A percentile compares a stretch with the other conserved stretches of the same genome.
These are phyloP conservation scores for Philaethria dido DNA, from an alignment of 2,888 invertebrate genomes.

Conservation along the genomic window DNA sequence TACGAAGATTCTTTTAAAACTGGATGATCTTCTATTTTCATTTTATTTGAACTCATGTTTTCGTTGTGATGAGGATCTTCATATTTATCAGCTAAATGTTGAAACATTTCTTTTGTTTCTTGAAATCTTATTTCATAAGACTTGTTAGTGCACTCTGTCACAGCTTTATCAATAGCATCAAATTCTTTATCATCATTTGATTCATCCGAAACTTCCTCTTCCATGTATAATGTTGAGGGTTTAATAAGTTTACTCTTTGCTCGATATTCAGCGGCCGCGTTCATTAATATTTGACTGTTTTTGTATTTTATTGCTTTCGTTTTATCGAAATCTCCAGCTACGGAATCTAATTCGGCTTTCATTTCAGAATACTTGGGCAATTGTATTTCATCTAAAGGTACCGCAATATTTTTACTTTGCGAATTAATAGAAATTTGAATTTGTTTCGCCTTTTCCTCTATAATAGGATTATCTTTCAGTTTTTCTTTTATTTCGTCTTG, in stretches of 20 bases:
- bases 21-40: slow-evolving; percentile 52
- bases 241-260: slow-evolving; percentile 30
- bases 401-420: slow-evolving; percentile 50
- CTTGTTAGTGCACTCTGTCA: slow-evolving; percentile 70
- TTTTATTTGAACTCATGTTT: slow-evolving; percentile 37
- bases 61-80: slow-evolving; percentile 54
- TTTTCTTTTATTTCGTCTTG: slow-evolving; percentile 63
- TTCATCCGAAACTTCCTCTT: slow-evolving; percentile 39
- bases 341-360: slow-evolving; percentile 60
- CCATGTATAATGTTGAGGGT: slow-evolving; percentile 32
- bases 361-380: slow-evolving; percentile 55
- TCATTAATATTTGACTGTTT: slow-evolving; percentile 67
- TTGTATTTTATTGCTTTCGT: slow-evolving; percentile 66
- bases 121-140: slow-evolving; percentile 72
- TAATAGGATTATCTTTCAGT: slow-evolving; percentile 65
- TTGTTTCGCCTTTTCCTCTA: slow-evolving; percentile 72
- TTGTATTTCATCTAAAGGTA: slow-evolving; percentile 68
- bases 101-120: slow-evolving; percentile 74
- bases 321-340: slow-evolving; percentile 57
- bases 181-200: slow-evolving; percentile 62
- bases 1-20: slow-evolving; percentile 66
- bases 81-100: slow-evolving; percentile 65
- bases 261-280: slow-evolving; percentile 53
- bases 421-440: slow-evolving; percentile 65
- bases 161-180: slow-evolving; percentile 69